Percentiles rank a stretch among this genome's conserved stretches.
Evolutionary conservation across 2,888 invertebrate genomes (phyloP).

Genomic region (Dyspetes luteomarginatus): DNA sequence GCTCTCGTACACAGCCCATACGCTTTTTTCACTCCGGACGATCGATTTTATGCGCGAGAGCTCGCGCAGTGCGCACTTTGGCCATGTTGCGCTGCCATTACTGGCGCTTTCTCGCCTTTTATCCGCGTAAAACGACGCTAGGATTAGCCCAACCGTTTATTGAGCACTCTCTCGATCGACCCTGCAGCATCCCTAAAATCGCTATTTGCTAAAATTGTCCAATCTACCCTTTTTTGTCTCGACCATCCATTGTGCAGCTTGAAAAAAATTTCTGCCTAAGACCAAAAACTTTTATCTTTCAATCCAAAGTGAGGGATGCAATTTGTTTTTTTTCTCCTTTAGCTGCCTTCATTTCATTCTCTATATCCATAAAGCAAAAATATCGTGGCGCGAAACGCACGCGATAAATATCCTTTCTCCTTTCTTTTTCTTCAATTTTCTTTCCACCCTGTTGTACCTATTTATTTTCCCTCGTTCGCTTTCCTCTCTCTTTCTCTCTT

Average conservation of each 20-base stretch:
- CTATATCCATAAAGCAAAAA: neutral
- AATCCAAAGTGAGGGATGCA: neutral
- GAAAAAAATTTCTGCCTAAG: neutral
- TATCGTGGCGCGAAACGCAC: neutral
- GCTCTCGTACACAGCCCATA: too few relatives aligned
- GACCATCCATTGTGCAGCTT: too few relatives aligned
- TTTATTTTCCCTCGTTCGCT: neutral
- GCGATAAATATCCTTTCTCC: conserved; percentile 9
- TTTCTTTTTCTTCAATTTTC: conserved; percentile 12
- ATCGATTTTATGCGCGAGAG: too few relatives aligned
- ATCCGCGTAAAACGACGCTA: conserved; percentile 39
- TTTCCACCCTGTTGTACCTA: conserved; percentile 3
- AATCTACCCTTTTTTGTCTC: neutral
- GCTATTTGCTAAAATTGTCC: neutral
- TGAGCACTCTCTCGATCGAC: neutral
- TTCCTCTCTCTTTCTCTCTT: too few relatives aligned
- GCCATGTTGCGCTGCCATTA: neutral
- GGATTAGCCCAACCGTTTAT: conserved; percentile 61
- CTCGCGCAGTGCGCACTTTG: neutral
- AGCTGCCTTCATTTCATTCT: neutral
- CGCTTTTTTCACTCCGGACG: too few relatives aligned
- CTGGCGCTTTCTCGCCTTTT: conserved; percentile 53
- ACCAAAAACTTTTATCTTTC: conserved; percentile 1
- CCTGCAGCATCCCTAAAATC: neutral
- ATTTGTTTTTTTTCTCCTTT: neutral